Conservation (phyloP, 2,888 invertebrate species). For the Mimas tiliae region DNA sequence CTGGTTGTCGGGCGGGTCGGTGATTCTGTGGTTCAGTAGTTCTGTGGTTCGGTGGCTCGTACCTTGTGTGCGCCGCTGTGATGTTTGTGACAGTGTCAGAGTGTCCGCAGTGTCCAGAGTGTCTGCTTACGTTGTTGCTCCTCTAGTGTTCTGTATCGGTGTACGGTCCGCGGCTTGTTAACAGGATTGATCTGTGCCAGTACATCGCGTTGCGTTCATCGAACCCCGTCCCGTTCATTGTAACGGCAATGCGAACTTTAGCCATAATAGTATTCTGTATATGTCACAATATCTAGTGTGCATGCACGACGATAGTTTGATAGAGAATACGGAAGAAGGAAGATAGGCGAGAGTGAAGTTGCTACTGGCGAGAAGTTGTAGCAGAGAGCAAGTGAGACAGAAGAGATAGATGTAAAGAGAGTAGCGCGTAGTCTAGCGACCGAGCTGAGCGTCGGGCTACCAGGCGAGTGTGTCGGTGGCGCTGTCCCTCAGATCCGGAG, state of each 20-base stretch:
- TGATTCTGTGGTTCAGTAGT: conserved; percentile 29
- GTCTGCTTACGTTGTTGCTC: conserved; percentile 51
- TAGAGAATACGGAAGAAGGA: conserved; percentile 81
- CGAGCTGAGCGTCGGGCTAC: conserved; percentile 77
- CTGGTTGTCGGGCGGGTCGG: conserved; percentile 14
- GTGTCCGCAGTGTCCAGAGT: conserved; percentile 54
- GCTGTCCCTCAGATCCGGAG: conserved; percentile 71
- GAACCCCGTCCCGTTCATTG: conserved; percentile 63
- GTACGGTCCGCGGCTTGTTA: conserved; percentile 61
- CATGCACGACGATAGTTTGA: conserved; percentile 83
- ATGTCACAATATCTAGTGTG: conserved; percentile 85
- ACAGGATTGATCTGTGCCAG: conserved; percentile 65
- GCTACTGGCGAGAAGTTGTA: conserved; percentile 81
- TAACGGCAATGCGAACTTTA: conserved; percentile 77
- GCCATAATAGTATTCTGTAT: conserved; percentile 77
- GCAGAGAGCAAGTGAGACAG: conserved; percentile 80
- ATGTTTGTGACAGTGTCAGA: conserved; percentile 75
- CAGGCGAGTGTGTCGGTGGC: conserved; percentile 73
- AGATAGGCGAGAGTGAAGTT: conserved; percentile 77
- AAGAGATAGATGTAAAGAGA: conserved; percentile 80
- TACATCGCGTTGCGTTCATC: conserved; percentile 72
- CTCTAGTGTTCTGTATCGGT: conserved; percentile 67
- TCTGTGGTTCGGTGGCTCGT: conserved; percentile 50
- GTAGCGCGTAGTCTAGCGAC: conserved; percentile 80
- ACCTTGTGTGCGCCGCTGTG: conserved; percentile 79